Evolutionary conservation across 2,888 invertebrate species (phyloP).

Genomic region (Crocallis elinguaria): DNA sequence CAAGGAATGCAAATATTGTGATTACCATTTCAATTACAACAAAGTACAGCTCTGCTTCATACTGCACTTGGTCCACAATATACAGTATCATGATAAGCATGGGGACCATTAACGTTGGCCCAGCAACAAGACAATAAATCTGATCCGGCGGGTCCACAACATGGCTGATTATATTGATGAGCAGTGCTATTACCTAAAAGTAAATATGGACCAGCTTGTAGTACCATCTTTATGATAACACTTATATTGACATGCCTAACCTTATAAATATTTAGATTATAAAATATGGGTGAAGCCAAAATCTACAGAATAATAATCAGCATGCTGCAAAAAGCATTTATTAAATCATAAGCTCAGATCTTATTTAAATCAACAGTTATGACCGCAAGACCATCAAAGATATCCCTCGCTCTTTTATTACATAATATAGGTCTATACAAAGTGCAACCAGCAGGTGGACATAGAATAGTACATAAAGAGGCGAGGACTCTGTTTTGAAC

Average conservation of each 20-base stretch:
- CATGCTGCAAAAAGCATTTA: constrained; percentile 33
- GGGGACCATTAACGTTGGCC: constrained; percentile 74
- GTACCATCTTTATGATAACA: constrained; percentile 23
- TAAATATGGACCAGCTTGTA: constrained; percentile 56
- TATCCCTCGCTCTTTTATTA: constrained; percentile 62
- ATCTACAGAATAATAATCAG: constrained; percentile 59
- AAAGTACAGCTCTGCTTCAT: constrained; percentile 72
- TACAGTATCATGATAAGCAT: constrained; percentile 70
- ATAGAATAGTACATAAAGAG: constrained; percentile 68
- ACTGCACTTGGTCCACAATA: constrained; percentile 73
- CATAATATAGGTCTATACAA: constrained; percentile 65
- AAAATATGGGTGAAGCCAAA: neutral
- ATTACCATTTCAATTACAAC: constrained; percentile 56
- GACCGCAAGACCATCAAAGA: too few relatives aligned
- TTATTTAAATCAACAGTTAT: too few relatives aligned
- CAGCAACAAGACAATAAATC: constrained; percentile 67
- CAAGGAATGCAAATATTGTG: constrained; percentile 52
- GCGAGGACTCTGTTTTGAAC: constrained; percentile 39
- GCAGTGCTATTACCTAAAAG: constrained; percentile 79
- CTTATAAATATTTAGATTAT: too few relatives aligned
- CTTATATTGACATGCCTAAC: neutral
- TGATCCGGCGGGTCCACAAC: constrained; percentile 68
- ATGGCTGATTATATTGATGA: constrained; percentile 74
- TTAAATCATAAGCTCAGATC: constrained; percentile 39
- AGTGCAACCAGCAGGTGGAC: constrained; percentile 66